Evolutionary conservation across 37 sponge, comb jelly and placozoan species (phyloP).

Genomic region (Cliona cf. orientalis): DNA sequence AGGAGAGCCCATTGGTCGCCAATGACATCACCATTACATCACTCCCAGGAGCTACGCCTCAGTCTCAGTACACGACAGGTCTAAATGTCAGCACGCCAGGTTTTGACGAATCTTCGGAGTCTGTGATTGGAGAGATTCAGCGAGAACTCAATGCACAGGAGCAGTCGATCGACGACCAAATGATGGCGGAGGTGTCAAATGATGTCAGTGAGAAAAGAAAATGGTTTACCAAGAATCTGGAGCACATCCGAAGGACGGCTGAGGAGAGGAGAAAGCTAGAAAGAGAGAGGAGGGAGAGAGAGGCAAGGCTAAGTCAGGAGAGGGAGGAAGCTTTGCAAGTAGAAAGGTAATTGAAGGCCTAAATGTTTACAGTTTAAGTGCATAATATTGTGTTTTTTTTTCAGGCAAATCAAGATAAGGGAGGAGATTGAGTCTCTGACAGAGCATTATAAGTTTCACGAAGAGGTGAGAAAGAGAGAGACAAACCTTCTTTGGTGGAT

Average conservation of each 20-base stretch:
- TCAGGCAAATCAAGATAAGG: neutral
- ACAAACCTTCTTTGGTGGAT: neutral
- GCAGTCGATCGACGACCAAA: constrained; percentile 17
- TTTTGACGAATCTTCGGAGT: neutral
- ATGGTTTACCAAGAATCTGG: neutral
- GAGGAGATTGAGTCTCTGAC: neutral
- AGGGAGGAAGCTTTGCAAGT: neutral
- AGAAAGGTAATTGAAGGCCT: neutral
- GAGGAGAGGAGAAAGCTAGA: neutral
- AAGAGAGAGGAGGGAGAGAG: neutral
- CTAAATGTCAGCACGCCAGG: neutral
- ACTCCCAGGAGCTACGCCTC: constrained; percentile 10
- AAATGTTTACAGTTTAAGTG: constrained; percentile 1
- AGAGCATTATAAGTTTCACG: constrained; percentile 10
- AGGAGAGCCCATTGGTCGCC: no score
- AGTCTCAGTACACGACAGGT: neutral
- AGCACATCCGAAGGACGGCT: neutral
- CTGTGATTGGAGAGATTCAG: constrained; percentile 5
- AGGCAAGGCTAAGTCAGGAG: neutral
- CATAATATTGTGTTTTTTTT: no score
- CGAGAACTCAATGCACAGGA: constrained; percentile 14
- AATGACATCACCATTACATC: no score
- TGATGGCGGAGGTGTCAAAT: constrained; percentile 1
- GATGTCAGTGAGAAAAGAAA: neutral
- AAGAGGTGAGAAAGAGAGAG: constrained; percentile 6